A percentile compares a stretch with the other conserved stretches of the same genome.
phyloP scores from a whole-genome alignment of 1,140 invertebrate genomes.

The Teleopsis dalmanni region DNA sequence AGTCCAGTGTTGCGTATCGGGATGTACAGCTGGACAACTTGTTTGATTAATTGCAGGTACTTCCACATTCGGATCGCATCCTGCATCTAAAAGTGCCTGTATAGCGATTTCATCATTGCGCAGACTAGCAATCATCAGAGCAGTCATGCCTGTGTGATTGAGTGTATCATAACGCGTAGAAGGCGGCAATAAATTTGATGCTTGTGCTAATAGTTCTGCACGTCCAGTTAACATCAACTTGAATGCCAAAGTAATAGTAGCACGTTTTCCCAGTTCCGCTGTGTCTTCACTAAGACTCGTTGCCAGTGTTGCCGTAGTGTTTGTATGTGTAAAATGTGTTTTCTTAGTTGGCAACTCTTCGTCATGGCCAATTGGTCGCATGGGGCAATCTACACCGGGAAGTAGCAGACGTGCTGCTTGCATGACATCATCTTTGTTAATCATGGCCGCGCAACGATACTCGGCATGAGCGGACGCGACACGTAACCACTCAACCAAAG shows the following conservation, averaged over 20 bases:
- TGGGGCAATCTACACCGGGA: constrained; percentile 81
- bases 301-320: neutral
- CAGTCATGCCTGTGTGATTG: constrained; percentile 70
- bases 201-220: constrained; percentile 70
- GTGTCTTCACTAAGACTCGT: constrained; percentile 26
- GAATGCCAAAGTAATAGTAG: constrained; percentile 72
- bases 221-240: constrained; percentile 68
- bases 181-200: constrained; percentile 63
- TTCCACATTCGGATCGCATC: constrained; percentile 67
- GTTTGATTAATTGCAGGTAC: constrained; percentile 47
- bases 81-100: constrained; percentile 65
- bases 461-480: constrained; percentile 75
- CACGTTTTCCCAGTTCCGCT: constrained; percentile 46
- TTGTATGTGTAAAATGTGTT: constrained; percentile 20
- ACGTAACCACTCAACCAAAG: constrained; percentile 78
- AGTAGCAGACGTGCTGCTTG: constrained; percentile 77
- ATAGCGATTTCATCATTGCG: constrained; percentile 69
- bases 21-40: constrained; percentile 50
- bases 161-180: constrained; percentile 65
- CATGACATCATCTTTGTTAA: constrained; percentile 81
- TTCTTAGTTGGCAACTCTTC: constrained; percentile 46
- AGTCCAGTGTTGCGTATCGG: constrained; percentile 72
- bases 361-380: constrained; percentile 57
- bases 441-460: constrained; percentile 65
- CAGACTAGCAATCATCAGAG: constrained; percentile 72